Evolutionary conservation across 2,797 vertebrate genomes (phyloP).

Genomic region (Delichon dasypus): DNA sequence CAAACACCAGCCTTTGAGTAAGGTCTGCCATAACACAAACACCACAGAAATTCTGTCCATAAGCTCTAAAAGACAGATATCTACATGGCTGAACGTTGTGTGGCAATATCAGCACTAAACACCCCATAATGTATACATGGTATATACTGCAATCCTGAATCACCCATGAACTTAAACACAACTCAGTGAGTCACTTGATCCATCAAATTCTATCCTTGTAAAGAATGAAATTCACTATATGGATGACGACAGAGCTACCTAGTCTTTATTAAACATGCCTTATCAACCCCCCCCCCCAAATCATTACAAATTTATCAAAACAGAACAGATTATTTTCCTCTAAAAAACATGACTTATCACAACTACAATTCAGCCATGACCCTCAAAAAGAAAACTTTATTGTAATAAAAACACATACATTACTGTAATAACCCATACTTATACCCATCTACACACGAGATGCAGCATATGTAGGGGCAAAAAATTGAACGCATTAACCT

Average conservation of each 20-base stretch:
- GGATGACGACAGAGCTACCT: not conserved
- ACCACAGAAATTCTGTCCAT: not conserved
- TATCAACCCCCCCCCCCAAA: not conserved
- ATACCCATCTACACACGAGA: not conserved
- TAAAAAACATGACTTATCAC: not conserved
- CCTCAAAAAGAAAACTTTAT: not conserved
- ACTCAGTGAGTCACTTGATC: not conserved
- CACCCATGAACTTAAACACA: not conserved
- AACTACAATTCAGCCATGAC: not conserved
- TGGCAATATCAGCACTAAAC: not conserved
- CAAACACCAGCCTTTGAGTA: not conserved
- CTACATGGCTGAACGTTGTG: not conserved
- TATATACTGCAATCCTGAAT: not conserved
- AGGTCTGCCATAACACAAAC: not conserved
- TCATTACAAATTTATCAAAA: not conserved
- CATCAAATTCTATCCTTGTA: not conserved
- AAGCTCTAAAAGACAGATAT: not conserved
- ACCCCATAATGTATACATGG: rapidly evolving
- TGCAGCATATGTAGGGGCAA: not conserved
- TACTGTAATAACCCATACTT: not conserved
- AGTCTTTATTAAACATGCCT: not conserved
- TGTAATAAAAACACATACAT: not conserved
- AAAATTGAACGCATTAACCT: not conserved
- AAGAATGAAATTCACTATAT: not conserved
- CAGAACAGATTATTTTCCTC: not conserved